These are phyloP conservation scores for Hylaea fasciaria DNA, from an alignment of 2,888 invertebrate genomes.

Conservation along the genomic window DNA sequence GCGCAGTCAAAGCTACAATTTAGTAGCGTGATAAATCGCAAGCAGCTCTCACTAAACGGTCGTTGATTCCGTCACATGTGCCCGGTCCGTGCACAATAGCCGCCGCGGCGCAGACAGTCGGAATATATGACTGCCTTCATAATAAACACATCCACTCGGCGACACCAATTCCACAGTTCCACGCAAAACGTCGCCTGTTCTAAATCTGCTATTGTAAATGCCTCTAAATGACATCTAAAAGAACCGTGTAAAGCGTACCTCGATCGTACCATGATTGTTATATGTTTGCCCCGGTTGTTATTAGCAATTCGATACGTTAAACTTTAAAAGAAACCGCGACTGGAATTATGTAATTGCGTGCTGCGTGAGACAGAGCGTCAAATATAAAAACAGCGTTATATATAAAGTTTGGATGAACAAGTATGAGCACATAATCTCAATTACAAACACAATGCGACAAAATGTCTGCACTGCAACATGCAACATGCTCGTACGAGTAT, in stretches of 20 bases:
- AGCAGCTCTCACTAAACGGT: conserved; percentile 56
- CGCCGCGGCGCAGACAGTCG: conserved; percentile 35
- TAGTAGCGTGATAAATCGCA: conserved; percentile 53
- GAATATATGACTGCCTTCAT: conserved; percentile 49
- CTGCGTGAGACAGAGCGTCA: conserved; percentile 24
- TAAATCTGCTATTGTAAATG: conserved; percentile 27
- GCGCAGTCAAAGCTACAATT: conserved; percentile 58
- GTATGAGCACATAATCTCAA: conserved; percentile 26
- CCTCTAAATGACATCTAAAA: conserved; percentile 32
- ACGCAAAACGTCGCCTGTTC: conserved; percentile 18
- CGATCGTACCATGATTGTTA: conserved; percentile 33
- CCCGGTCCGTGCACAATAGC: conserved; percentile 47
- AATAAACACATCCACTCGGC: conserved; percentile 45
- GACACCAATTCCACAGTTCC: conserved; percentile 41
- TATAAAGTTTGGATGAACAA: conserved; percentile 23
- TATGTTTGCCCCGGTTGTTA: conserved; percentile 39
- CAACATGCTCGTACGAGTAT: too few relatives aligned
- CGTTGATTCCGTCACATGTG: conserved; percentile 55
- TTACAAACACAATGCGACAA: conserved; percentile 31
- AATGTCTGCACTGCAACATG: conserved; percentile 22
- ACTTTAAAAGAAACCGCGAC: conserved; percentile 36
- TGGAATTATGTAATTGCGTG: conserved; percentile 33
- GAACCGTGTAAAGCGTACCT: conserved; percentile 18
- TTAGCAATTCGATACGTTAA: conserved; percentile 46
- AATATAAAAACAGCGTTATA: conserved; percentile 19